phyloP scores from a whole-genome alignment of 2,797 vertebrate species.

The Telmatherina bonti region DNA sequence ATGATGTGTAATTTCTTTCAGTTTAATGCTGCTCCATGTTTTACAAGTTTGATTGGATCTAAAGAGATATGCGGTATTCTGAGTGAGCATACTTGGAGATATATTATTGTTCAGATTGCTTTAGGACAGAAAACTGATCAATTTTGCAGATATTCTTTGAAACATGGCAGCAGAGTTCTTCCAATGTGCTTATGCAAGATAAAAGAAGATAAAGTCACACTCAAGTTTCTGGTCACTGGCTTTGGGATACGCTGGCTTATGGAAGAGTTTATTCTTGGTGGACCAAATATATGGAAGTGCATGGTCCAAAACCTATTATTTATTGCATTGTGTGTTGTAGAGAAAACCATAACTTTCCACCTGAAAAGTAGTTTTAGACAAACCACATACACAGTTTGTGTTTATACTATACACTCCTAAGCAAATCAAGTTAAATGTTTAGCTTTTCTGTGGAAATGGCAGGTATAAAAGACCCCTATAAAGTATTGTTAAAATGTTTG shows the following conservation, averaged over 20 bases:
- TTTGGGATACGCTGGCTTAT: conserved; percentile 12
- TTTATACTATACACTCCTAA: no score
- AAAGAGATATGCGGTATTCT: background rate
- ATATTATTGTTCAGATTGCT: conserved; percentile 5
- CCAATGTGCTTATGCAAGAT: conserved; percentile 1
- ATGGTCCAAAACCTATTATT: background rate
- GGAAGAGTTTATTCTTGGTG: conserved; percentile 17
- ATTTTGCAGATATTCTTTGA: background rate
- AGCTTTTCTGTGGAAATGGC: no score
- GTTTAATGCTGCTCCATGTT: background rate
- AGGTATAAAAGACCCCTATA: no score
- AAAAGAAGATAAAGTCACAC: background rate
- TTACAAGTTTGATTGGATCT: background rate
- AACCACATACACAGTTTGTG: background rate
- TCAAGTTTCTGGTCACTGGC: conserved; percentile 10
- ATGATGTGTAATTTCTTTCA: background rate
- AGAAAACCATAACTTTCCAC: background rate
- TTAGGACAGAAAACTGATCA: conserved; percentile 18
- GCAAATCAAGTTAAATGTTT: no score
- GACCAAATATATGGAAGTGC: conserved; percentile 23
- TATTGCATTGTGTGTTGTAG: conserved; percentile 9
- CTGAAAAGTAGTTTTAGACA: background rate
- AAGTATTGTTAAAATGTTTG: background rate
- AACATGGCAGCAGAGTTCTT: conserved; percentile 1
- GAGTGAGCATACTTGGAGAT: conserved; percentile 1